Base-by-base conservation (phyloP, 2,888 invertebrate species). In the Tetrapedia diversipes region DNA sequence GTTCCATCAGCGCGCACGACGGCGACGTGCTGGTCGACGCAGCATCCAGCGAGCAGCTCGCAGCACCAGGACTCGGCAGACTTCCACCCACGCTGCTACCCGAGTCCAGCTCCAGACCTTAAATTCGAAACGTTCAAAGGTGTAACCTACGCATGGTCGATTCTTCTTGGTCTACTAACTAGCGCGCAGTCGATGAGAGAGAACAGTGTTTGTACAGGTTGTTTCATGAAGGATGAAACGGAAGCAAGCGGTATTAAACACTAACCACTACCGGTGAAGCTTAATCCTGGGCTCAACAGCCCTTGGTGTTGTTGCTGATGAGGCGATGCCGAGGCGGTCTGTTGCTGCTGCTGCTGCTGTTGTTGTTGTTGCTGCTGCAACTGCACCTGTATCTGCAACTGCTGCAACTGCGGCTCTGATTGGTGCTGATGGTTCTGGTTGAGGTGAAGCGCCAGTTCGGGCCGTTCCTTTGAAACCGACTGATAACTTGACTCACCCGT, bases 21-120 rank as follows among this genome's bases (percentile, higher is more conserved):
- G 91, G 91, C 0, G 91, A 91, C 2, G 91, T 90, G 57, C 91
- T 90, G 4, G 90, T 87, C 45, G 91, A 91, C 82, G 92, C 92
- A 29, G 95, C 95, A 85, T 96, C 96, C 86, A 96, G 91, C 0
- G 95, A 95, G 88, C 94, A 94, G 88, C 95, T 95, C 80, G 95
- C 94, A 37, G 95, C 95, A 70, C 95, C 96, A 0, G 97, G 97
- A 53, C 96, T 96, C 0, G 97, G 97, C 79, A 97, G 92, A 53
- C 96, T 96, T 87, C 97, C 95, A 4, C 92, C 91, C 49, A 94
- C 94, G 86, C 96, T 95, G 65, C 96, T 96, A 81, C 95, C 95
- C 43, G 96, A 94, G 87, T 96, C 96, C 77, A 95, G 88, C 83
- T 94, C 94, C 87, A 96, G 90, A 27, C 94, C 94, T 91, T 64